phyloP scores from a whole-genome alignment of 2,113 vertebrate species.

The Haplochromis burtoni region DNA sequence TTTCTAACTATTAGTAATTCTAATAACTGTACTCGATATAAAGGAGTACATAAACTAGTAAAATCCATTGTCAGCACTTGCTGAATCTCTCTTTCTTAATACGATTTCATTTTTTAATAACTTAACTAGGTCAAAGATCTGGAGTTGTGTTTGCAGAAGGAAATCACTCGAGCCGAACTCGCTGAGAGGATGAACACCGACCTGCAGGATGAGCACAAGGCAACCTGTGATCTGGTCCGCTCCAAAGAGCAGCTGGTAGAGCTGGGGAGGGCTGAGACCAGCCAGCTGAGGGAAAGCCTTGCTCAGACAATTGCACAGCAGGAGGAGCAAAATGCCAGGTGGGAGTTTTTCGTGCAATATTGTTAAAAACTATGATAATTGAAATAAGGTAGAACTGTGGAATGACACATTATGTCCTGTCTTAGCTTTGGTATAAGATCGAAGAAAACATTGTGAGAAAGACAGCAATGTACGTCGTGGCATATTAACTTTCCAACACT shows the following conservation, averaged over 20 bases:
- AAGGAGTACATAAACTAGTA: not conserved
- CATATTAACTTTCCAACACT: not conserved
- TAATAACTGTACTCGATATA: not conserved
- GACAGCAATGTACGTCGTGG: not conserved
- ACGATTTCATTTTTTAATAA: not conserved
- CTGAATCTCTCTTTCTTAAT: not conserved
- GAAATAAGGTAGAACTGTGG: fast-evolving
- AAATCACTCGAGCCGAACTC: constrained; percentile 59
- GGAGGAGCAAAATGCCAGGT: constrained; percentile 39
- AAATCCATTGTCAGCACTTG: not conserved
- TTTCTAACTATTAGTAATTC: not conserved
- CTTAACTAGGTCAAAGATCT: constrained; percentile 58
- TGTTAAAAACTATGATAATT: not conserved
- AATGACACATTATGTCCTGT: not conserved
- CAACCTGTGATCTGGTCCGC: constrained; percentile 51
- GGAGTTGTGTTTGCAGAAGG: constrained; percentile 67
- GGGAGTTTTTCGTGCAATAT: not conserved
- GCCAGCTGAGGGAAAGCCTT: constrained; percentile 56
- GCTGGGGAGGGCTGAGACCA: constrained; percentile 43
- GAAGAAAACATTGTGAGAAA: not conserved
- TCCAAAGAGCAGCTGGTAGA: constrained; percentile 61
- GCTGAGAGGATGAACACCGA: constrained; percentile 65
- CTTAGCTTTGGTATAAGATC: not conserved
- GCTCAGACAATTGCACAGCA: constrained; percentile 27
- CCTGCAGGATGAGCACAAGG: constrained; percentile 69